Conservation (phyloP, 2,888 invertebrate genomes). For the Hesperia comma region DNA sequence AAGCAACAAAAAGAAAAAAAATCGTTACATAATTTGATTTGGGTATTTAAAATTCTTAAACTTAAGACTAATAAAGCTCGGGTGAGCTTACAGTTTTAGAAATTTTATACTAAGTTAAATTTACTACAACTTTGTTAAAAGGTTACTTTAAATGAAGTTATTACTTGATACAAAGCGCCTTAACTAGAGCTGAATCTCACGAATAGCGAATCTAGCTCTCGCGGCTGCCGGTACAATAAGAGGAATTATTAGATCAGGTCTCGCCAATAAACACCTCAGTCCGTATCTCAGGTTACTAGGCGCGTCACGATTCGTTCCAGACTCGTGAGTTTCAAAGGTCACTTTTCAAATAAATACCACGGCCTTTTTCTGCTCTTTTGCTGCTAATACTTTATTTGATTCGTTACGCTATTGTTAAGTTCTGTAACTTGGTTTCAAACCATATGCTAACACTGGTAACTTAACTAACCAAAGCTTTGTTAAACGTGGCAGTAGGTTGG, state of each 20-base stretch:
- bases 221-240: slow-evolving; percentile 6
- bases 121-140: neutral
- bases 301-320: slow-evolving; percentile 16
- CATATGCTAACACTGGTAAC: too few relatives aligned
- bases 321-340: slow-evolving; percentile 44
- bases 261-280: slow-evolving; percentile 23
- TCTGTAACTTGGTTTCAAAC: too few relatives aligned
- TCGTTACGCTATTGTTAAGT: too few relatives aligned
- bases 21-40: too few relatives aligned
- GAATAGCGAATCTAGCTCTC: neutral
- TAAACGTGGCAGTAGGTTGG: too few relatives aligned
- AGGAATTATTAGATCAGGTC: slow-evolving; percentile 13
- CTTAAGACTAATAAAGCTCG: too few relatives aligned
- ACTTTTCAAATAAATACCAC: slow-evolving; percentile 22
- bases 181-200: slow-evolving; percentile 28
- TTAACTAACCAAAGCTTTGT: too few relatives aligned
- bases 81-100: too few relatives aligned
- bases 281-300: slow-evolving; percentile 12
- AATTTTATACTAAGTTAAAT: too few relatives aligned
- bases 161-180: slow-evolving; percentile 1
- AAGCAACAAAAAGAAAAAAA: too few relatives aligned
- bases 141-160: slow-evolving; percentile 8
- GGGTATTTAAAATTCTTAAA: too few relatives aligned
- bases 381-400: neutral
- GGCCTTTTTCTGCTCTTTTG: slow-evolving; percentile 1